Evolutionary conservation across 2,797 vertebrate species (phyloP), one percentile per base, ranked within the genome.

Genomic region (Furcifer pardalis): DNA sequence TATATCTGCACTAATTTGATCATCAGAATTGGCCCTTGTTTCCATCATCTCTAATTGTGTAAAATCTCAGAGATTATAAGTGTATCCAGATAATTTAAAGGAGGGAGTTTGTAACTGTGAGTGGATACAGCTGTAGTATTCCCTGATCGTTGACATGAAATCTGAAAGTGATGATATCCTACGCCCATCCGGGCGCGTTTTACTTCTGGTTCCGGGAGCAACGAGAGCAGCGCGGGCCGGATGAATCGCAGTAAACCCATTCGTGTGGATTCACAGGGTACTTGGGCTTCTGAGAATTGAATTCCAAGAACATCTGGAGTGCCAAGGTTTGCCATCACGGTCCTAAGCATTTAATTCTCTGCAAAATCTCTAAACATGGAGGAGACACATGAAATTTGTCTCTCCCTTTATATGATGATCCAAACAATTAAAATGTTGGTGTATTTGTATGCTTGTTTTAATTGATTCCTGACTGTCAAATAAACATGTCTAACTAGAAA

Each of bases 341-440:
- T n/a, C n/a, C n/a, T n/a, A 37, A 46, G 49, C 42, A 46, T 30
- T 56, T 56, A 84, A 5, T 7, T 25, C 10, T 84, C 56, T 73
- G 40, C 23, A 56, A 68, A 56, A 25, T 65, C 40, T 17, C 9
- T 23, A 12, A 63, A 35, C 23, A 82, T 46, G 65, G 65, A 76
- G n/a, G 9, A 40, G 23, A 4, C 30, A 68, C 9, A 21, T 77
- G 63, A 59, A 65, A 56, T 40, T 35, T 62, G 21, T 49, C 27
- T 25, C 27, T 66, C 9, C 15, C 40, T 30, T 49, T 49, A 60
- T 66, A 3, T 68, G 30, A 30, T 75, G 40, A 81, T 9, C 30
- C 37, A 73, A 60, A 82, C 63, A 46, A 72, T 46, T 72, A 79
- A 84, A 63, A 72, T 72, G 40, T 27, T 63, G 25, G 23, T 72